Conservation (phyloP, 2,888 invertebrate species). For the Drosophila kokeensis region DNA sequence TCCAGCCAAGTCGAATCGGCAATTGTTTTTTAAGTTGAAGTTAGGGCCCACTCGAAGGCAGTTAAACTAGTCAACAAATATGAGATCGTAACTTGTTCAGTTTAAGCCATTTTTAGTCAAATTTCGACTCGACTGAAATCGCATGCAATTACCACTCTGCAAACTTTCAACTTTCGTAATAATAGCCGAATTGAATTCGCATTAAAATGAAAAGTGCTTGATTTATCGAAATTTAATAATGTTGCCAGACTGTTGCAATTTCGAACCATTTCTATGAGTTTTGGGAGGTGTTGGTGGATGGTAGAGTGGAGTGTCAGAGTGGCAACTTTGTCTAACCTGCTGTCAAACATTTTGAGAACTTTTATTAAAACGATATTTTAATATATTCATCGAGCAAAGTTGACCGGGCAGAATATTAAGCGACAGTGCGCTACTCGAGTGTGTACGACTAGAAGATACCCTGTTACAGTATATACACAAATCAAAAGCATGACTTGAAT, state of each 20-base stretch:
- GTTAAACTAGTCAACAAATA: conserved; percentile 38
- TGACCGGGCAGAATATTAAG: conserved; percentile 5
- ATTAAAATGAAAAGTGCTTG: conserved; percentile 44
- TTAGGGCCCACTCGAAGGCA: conserved; percentile 20
- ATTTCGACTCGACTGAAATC: conserved; percentile 8
- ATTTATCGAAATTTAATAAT: conserved; percentile 69
- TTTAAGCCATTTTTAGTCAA: conserved; percentile 9
- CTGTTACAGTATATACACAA: background rate
- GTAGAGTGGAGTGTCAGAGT: background rate
- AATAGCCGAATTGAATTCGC: conserved; percentile 59
- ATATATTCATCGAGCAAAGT: conserved; percentile 72
- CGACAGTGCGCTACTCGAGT: background rate
- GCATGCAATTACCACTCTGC: conserved; percentile 35
- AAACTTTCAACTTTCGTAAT: conserved; percentile 57
- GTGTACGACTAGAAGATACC: background rate
- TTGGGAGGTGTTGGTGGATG: background rate
- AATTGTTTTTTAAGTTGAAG: conserved; percentile 58
- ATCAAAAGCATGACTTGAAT: background rate
- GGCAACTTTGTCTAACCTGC: conserved; percentile 22
- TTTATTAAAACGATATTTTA: conserved; percentile 68
- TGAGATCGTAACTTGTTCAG: conserved; percentile 25
- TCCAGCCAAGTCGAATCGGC: conserved; percentile 51
- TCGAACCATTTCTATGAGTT: background rate
- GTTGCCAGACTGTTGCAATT: conserved; percentile 32
- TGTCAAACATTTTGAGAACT: conserved; percentile 35